These are phyloP conservation scores for Limnephilus auricula DNA, from an alignment of 2,888 invertebrate species.

Conservation along the genomic window DNA sequence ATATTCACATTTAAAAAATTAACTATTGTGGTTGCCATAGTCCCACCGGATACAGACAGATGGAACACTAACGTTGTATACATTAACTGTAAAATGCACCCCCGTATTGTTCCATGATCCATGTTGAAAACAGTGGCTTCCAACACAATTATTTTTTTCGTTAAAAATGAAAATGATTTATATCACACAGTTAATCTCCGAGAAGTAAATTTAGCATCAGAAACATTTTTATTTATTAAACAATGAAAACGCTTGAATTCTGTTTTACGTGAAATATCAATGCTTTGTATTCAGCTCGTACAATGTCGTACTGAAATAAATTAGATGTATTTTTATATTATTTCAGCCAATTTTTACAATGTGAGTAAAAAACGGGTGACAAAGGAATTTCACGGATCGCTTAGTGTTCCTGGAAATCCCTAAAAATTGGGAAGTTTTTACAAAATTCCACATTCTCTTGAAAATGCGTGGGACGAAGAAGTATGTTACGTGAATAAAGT, in stretches of 20 bases:
- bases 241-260: not conserved
- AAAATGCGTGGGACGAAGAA: not conserved
- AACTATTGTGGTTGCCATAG: too few relatives aligned
- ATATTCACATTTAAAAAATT: too few relatives aligned
- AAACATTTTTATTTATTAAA: not conserved
- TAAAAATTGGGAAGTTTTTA: not conserved
- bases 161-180: not conserved
- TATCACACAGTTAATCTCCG: not conserved
- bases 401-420: not conserved
- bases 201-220: not conserved
- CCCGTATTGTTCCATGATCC: not conserved
- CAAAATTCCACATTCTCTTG: not conserved
- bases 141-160: not conserved
- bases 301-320: not conserved
- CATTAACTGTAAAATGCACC: not conserved
- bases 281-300: not conserved
- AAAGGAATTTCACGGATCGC: conserved; percentile 2
- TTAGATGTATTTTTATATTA: not conserved
- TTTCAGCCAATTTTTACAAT: not conserved
- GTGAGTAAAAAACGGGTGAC: not conserved
- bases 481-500: not conserved
- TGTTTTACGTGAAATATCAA: not conserved
- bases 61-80: too few relatives aligned
- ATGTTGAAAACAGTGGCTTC: not conserved
- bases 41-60: too few relatives aligned